Evolutionary conservation across 1,140 invertebrate genomes (phyloP).

Genomic region (Tribolium castaneum): DNA sequence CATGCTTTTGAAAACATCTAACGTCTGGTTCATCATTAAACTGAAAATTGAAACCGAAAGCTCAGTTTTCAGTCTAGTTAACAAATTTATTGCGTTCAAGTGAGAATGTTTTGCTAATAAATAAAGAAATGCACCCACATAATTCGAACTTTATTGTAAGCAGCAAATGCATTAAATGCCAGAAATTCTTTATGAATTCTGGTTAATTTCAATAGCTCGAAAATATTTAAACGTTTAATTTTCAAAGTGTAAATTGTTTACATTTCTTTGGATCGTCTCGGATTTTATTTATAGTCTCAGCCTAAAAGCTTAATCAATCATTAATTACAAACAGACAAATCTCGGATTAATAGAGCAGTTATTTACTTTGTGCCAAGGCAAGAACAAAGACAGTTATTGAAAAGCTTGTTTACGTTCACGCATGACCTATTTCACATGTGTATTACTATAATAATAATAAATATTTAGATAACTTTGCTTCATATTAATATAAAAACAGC

Average conservation of each 20-base stretch:
- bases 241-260: constrained; percentile 18
- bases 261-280: background rate
- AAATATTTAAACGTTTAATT: constrained; percentile 16
- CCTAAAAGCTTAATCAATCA: constrained; percentile 17
- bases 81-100: background rate
- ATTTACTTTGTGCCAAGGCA: constrained; percentile 1
- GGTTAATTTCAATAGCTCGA: constrained; percentile 11
- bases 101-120: background rate
- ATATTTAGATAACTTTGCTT: constrained; percentile 31
- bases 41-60: background rate
- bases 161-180: constrained; percentile 3
- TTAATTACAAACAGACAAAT: constrained; percentile 16
- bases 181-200: constrained; percentile 24
- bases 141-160: background rate
- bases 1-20: too few relatives aligned
- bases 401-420: background rate
- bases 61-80: background rate
- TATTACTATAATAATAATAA: constrained; percentile 26
- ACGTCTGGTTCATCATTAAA: background rate
- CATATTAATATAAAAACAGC: constrained; percentile 15
- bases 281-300: constrained; percentile 12
- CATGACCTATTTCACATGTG: constrained; percentile 10
- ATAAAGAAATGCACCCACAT: background rate
- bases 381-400: constrained; percentile 5
- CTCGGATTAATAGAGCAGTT: background rate